Conservation (phyloP, 2,113 vertebrate genomes). For the Telmatochromis sp. region DNA sequence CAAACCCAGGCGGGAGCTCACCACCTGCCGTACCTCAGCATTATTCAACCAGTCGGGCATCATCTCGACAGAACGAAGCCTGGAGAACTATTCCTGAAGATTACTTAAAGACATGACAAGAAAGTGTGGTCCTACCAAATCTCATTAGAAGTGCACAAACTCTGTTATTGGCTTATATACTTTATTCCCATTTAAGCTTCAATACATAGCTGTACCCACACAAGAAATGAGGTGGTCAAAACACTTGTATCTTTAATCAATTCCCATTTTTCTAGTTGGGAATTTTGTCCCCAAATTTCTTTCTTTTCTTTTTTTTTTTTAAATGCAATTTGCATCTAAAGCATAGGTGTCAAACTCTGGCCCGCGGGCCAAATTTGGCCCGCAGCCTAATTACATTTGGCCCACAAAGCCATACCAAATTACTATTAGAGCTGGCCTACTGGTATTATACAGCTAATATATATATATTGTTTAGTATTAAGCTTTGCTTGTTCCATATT, state of each 20-base stretch:
- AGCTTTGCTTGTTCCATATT: too few relatives aligned
- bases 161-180: neutral
- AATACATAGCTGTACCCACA: neutral
- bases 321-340: neutral
- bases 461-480: too few relatives aligned
- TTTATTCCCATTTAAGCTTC: neutral
- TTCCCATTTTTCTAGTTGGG: neutral
- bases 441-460: too few relatives aligned
- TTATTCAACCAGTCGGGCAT: neutral
- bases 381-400: too few relatives aligned
- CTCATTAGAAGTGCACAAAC: neutral
- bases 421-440: too few relatives aligned
- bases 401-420: too few relatives aligned
- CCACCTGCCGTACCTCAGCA: neutral
- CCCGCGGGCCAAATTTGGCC: too few relatives aligned
- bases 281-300: neutral
- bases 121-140: neutral
- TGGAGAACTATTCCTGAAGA: neutral
- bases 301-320: neutral
- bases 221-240: neutral
- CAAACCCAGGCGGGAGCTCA: neutral
- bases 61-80: neutral
- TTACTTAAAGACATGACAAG: neutral
- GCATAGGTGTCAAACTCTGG: neutral
- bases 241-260: rapidly evolving